Evolutionary conservation across 2,888 invertebrate genomes (phyloP).

Genomic region (Nymphalis c-album): DNA sequence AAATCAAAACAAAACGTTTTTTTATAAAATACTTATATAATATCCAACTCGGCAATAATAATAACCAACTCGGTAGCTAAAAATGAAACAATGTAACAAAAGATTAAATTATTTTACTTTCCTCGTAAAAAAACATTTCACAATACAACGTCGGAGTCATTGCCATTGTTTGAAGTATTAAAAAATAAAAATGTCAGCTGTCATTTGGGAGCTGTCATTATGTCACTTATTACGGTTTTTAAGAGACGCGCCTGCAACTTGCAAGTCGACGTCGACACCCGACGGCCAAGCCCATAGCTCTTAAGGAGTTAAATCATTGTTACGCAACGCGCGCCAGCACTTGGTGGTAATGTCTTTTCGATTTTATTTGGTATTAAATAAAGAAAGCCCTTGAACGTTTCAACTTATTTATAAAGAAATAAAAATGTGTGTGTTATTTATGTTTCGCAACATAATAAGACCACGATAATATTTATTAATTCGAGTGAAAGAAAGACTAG

Average conservation of each 20-base stretch:
- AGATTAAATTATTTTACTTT: background rate
- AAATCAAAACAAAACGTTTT: too few relatives aligned
- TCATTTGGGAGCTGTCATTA: conserved; percentile 30
- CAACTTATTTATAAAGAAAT: too few relatives aligned
- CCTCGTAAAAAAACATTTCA: background rate
- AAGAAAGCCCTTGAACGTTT: too few relatives aligned
- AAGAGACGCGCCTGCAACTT: conserved; percentile 14
- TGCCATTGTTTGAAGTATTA: conserved; percentile 24
- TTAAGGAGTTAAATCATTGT: conserved; percentile 10
- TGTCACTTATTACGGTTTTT: conserved; percentile 25
- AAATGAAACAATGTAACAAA: conserved; percentile 2
- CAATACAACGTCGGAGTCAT: background rate
- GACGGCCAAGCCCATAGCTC: conserved; percentile 6
- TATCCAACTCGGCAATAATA: too few relatives aligned
- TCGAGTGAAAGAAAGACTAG: too few relatives aligned
- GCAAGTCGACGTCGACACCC: background rate
- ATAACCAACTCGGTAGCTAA: too few relatives aligned
- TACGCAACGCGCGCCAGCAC: conserved; percentile 18
- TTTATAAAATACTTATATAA: too few relatives aligned
- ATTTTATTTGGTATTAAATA: too few relatives aligned
- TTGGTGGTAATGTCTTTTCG: background rate
- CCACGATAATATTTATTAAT: too few relatives aligned
- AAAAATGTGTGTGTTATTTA: too few relatives aligned
- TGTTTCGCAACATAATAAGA: too few relatives aligned
- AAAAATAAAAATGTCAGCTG: conserved; percentile 34